Evolutionary conservation across 1,140 invertebrate species (phyloP), one percentile per base, ranked within the genome.

Genomic region (Ostrea edulis): DNA sequence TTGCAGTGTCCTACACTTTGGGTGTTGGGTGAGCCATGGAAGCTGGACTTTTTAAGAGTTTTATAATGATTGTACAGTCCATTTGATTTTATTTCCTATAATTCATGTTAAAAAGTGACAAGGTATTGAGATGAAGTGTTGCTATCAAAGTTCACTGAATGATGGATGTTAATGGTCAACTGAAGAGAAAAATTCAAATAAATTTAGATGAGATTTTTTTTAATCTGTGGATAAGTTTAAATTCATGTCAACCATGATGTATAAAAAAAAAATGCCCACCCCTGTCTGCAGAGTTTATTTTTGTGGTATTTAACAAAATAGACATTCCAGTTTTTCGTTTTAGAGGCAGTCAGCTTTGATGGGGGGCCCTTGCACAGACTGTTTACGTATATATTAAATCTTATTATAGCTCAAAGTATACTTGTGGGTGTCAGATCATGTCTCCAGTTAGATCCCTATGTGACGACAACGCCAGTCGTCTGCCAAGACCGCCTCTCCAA

Each of bases 321-420:
- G 68, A 35, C 68, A 77, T 77, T 77, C 68, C 68, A 29, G 29
- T 77, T 77, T 12, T 14, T 77, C 11, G 68, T n/a, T 62, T 17
- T 62, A n/a, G 55, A 62, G 55, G 5, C 55, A 20, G n/a, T n/a
- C 68, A 14, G 8, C 68, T 77, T 25, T 17, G 68, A 77, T 77
- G 68, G 68, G 68, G 68, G 68, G 22, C 68, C 58, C 25, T 9
- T 29, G 68, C 68, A 11, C 12, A 25, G 68, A 77, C 68, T 77
- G 68, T 77, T 77, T 77, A 77, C 11, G 29, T 77, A 77, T 77
- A 77, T 77, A 77, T 77, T 25, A 77, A 77, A 77, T 77, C 68
- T 77, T 25, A 35, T 77, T 25, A 29, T 77, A 62, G 68, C 25
- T 35, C 9, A 4, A 25, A 77, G 68, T 77, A 35, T 35, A 77